Evolutionary conservation across 2,888 invertebrate genomes (phyloP).

Genomic region (Epistrophe grossulariae): DNA sequence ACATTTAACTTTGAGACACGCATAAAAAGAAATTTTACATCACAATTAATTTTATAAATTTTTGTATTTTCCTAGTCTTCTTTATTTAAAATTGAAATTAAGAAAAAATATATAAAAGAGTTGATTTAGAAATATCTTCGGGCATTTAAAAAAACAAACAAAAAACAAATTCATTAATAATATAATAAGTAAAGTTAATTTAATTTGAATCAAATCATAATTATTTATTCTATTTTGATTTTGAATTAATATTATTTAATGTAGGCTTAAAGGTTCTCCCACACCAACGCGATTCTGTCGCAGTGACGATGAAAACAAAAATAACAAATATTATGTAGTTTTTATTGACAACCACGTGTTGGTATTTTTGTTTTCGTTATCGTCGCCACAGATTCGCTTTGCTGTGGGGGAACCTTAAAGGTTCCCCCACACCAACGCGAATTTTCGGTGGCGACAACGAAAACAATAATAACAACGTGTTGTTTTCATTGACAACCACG

Average conservation of each 20-base stretch:
- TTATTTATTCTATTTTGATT: slow-evolving; percentile 2
- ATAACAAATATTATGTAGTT: no score
- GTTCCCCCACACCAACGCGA: no score
- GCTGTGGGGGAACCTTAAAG: no score
- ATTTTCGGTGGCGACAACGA: no score
- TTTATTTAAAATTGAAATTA: neutral
- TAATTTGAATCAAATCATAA: slow-evolving; percentile 20
- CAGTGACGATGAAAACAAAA: no score
- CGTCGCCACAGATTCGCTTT: no score
- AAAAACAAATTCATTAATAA: neutral
- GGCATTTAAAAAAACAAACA: slow-evolving; percentile 33
- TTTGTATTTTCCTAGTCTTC: neutral
- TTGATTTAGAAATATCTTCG: slow-evolving; percentile 43
- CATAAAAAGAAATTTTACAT: slow-evolving; percentile 65
- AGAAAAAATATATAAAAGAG: neutral
- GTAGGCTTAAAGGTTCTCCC: no score
- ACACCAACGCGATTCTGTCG: no score
- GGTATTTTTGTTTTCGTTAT: no score
- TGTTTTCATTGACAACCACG: no score
- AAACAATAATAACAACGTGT: no score
- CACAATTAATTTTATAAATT: slow-evolving; percentile 55
- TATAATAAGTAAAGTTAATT: neutral
- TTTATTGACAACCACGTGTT: no score
- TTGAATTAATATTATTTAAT: slow-evolving; percentile 7
- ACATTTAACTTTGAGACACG: slow-evolving; percentile 67